Evolutionary conservation across 2,888 invertebrate species (phyloP).

Genomic region (Cybosia mesomella): DNA sequence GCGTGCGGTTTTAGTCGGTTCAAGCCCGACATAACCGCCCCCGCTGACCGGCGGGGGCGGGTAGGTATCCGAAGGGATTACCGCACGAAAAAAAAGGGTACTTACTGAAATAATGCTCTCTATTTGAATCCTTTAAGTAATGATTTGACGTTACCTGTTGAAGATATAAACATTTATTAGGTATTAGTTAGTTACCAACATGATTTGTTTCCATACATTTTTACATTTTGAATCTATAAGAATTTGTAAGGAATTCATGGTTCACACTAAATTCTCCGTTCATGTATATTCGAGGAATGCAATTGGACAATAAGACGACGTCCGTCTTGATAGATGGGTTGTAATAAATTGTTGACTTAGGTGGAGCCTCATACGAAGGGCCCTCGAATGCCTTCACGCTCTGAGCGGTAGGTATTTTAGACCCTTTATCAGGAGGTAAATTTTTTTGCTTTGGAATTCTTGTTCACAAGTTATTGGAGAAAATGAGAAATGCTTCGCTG

Average conservation of each 20-base stretch:
- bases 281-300: constrained; percentile 68
- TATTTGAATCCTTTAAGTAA: neutral
- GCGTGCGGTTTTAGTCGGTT: too few species aligned
- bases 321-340: constrained; percentile 73
- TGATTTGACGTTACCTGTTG: neutral
- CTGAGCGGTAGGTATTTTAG: constrained; percentile 33
- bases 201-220: neutral
- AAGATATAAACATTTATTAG: constrained; percentile 3
- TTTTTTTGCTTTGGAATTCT: constrained; percentile 26
- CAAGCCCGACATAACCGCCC: too few species aligned
- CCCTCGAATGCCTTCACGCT: constrained; percentile 55
- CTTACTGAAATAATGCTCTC: constrained; percentile 4
- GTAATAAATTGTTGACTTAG: constrained; percentile 75
- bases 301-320: constrained; percentile 74
- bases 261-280: constrained; percentile 63
- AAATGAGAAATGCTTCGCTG: constrained; percentile 15
- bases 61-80: too few species aligned
- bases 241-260: constrained; percentile 23
- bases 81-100: too few species aligned
- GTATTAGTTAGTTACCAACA: neutral
- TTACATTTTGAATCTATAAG: constrained; percentile 15
- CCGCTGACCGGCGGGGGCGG: too few species aligned
- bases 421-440: constrained; percentile 30
- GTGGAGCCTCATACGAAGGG: constrained; percentile 54
- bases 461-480: constrained; percentile 21